phyloP scores from a whole-genome alignment of 2,888 invertebrate species.

The Kryphioiulus occultus region DNA sequence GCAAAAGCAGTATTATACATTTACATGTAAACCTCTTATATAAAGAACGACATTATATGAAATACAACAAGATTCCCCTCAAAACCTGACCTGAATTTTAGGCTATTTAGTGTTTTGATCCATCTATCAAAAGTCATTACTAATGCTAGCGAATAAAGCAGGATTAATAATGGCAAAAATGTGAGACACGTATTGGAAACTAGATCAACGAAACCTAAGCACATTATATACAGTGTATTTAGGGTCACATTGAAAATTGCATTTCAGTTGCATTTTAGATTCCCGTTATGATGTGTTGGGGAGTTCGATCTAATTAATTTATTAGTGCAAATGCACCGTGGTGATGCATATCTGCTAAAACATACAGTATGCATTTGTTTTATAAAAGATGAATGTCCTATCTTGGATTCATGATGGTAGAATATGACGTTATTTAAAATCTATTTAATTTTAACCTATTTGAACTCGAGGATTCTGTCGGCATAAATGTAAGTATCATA shows the following conservation, averaged over 20 bases:
- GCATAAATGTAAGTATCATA: not conserved
- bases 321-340: not conserved
- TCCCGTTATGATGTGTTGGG: not conserved
- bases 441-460: not conserved
- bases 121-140: conserved; percentile 4
- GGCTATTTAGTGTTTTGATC: not conserved
- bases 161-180: not conserved
- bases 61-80: not conserved
- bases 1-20: not conserved
- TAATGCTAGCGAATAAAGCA: not conserved
- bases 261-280: not conserved
- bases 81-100: not conserved
- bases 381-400: not conserved
- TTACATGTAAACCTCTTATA: not conserved
- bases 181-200: not conserved
- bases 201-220: not conserved
- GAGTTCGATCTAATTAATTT: not conserved
- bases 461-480: conserved; percentile 11
- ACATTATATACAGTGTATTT: not conserved
- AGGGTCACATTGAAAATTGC: conserved; percentile 5
- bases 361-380: not conserved
- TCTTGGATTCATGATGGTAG: not conserved
- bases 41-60: not conserved
- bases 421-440: not conserved
- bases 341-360: not conserved